Evolutionary conservation across 2,113 vertebrate species (phyloP), one percentile per base, ranked within the genome.

Genomic region (Podocnemis expansa): DNA sequence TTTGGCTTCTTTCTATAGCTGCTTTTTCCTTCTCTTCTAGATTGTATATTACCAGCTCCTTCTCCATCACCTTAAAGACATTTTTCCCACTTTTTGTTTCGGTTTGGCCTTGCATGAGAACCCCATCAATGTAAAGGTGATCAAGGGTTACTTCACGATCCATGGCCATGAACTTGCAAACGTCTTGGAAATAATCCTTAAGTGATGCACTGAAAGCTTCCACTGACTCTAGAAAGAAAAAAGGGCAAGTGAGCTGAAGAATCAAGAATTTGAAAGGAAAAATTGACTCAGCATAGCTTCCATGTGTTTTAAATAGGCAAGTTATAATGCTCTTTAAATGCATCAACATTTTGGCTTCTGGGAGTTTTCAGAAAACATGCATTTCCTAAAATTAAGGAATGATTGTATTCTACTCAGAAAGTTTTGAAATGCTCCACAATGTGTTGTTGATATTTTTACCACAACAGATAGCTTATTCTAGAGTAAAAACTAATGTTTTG

Each of bases 61-160:
- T 99, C 92, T 99, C 98, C 82, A 97, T 92, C 89, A 96, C 96
- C 96, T 98, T 99, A 93, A 94, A 95, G 2, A 93, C 86, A 11
- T 94, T 98, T 89, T 98, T 99, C 31, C 98, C 98, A 4, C 94
- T 87, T 67, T 93, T 98, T 67, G 85, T 94, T 85, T 98, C 97
- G 67, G 96, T 88, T 93, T 98, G 98, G 55, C 97, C 98, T 85
- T 96, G 97, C 81, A 98, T 92, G 89, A 99, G 93, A 10, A 95
- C 97, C 21, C 97, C 87, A 8, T 99, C 98, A 27, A 99, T 97
- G 43, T 98, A 98, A 63, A 98, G 97, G 51, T 96, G 97, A 2
- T 97, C 98, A 12, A 98, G 94, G 55, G 88, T 89, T 6, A 97
- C 21, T 1, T 98, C 98, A 49, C 80, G 11, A 73, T 97, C 98